Evolutionary conservation across 2,888 invertebrate species (phyloP).

Genomic region (Germaria angustata): DNA sequence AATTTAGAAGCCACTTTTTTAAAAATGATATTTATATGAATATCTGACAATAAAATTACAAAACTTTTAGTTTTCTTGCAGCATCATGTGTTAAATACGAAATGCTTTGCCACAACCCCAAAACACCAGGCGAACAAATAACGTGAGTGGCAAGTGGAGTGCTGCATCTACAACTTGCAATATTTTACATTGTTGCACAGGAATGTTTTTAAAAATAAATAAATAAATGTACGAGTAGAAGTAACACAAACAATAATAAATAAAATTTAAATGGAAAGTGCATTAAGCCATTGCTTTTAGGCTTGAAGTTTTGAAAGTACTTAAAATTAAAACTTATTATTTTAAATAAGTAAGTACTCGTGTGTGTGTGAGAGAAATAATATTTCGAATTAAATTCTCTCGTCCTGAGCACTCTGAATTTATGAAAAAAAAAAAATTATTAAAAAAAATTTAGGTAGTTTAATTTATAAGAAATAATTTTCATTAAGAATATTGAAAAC

Average conservation of each 20-base stretch:
- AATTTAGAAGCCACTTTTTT: constrained; percentile 20
- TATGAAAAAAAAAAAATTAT: no score
- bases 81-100: not conserved
- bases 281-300: constrained; percentile 17
- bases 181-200: constrained; percentile 7
- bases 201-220: constrained; percentile 15
- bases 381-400: no score
- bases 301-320: not conserved
- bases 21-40: not conserved
- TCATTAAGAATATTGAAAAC: no score
- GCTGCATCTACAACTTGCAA: constrained; percentile 30
- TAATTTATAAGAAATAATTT: not conserved
- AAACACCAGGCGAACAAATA: constrained; percentile 1
- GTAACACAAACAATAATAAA: not conserved
- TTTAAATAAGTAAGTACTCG: not conserved
- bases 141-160: constrained; percentile 26
- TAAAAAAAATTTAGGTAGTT: no score
- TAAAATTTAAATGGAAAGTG: constrained; percentile 28
- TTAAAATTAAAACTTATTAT: constrained; percentile 10
- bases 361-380: no score
- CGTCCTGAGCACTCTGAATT: no score
- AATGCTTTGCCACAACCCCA: not conserved
- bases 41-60: not conserved
- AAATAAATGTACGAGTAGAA: not conserved
- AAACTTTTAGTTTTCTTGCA: constrained; percentile 10